Base-by-base conservation (phyloP, 2,888 invertebrate genomes). In the Clistopyga incitator region DNA sequence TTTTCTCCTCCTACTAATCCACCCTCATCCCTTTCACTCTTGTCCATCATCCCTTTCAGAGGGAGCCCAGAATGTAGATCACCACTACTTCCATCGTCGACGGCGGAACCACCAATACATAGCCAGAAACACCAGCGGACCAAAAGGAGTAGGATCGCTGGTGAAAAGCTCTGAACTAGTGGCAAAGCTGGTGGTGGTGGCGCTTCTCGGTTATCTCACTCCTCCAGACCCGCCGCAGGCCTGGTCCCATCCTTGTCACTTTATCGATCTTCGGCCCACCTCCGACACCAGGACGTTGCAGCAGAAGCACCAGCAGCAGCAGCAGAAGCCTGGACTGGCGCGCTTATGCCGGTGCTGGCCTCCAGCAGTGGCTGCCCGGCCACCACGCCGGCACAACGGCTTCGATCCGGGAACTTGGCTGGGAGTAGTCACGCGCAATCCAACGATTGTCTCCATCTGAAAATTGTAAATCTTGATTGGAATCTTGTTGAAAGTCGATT, bases 361-460 rank as follows among this genome's bases (percentile, higher is more conserved):
- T 84, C 88, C 87, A 88, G 89, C 92, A 91, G 91, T 92, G 92
- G 92, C 89, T 91, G 90, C 91, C 92, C 92, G 90, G 92, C 92
- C 92, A 91, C 92, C 90, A 92, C 88, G 91, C 92, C 91, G 92
- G 91, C 89, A 89, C 89, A 88, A 90, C 89, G 85, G 56, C 86
- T 89, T 90, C 88, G 87, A 89, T 89, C 87, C 64, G 74, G 64
- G 86, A 76, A 81, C 83, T 72, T 84, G 72, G 72, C 61, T 65
- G 29, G 11, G 20, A 61, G 20, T 56, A 47, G 20, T 56, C 56
- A 34, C 72, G 47, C 74, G 74, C 45, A 29, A 20, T 23, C 20
- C 50, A 56, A 3, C 47, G 15, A 13, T 6, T 50, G n/a, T 34
- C 25, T 47, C 18, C 34, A n/a, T 18, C 47, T 15, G 34, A 50